phyloP scores from a whole-genome alignment of 1,140 invertebrate genomes.

The Mylabris phalerata region DNA sequence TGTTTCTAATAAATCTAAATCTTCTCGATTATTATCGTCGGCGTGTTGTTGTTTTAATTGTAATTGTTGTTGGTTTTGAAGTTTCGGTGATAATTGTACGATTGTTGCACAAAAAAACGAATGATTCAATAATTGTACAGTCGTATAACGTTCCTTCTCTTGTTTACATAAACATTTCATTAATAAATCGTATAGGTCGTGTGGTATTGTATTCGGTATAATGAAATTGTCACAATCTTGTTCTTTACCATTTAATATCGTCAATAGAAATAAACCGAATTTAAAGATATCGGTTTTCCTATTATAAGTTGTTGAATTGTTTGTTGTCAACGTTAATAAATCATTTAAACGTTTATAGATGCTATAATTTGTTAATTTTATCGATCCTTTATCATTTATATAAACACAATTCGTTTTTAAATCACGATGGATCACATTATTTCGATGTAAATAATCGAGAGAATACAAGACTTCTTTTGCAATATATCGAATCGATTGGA shows the following conservation, averaged over 20 bases:
- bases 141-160: slow-evolving; percentile 61
- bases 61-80: too few species aligned
- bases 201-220: slow-evolving; percentile 46
- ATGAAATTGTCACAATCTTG: slow-evolving; percentile 45
- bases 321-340: slow-evolving; percentile 40
- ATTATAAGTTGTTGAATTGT: slow-evolving; percentile 51
- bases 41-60: slow-evolving; percentile 30
- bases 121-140: slow-evolving; percentile 55
- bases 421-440: slow-evolving; percentile 72
- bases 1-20: slow-evolving; percentile 19
- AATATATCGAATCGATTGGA: slow-evolving; percentile 56
- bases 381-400: slow-evolving; percentile 40
- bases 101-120: slow-evolving; percentile 48
- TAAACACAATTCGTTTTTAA: slow-evolving; percentile 60
- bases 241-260: slow-evolving; percentile 48
- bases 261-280: slow-evolving; percentile 56
- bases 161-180: slow-evolving; percentile 57
- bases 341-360: slow-evolving; percentile 58
- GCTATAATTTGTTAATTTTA: slow-evolving; percentile 65
- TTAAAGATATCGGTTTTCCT: slow-evolving; percentile 68
- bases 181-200: slow-evolving; percentile 64
- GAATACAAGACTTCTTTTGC: slow-evolving; percentile 58
- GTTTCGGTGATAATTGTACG: slow-evolving; percentile 29
- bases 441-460: slow-evolving; percentile 65
- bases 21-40: slow-evolving; percentile 32